Percentiles rank a stretch among this genome's conserved stretches.
Evolutionary conservation across 2,113 vertebrate genomes (phyloP).

Genomic region (Stegastes partitus): DNA sequence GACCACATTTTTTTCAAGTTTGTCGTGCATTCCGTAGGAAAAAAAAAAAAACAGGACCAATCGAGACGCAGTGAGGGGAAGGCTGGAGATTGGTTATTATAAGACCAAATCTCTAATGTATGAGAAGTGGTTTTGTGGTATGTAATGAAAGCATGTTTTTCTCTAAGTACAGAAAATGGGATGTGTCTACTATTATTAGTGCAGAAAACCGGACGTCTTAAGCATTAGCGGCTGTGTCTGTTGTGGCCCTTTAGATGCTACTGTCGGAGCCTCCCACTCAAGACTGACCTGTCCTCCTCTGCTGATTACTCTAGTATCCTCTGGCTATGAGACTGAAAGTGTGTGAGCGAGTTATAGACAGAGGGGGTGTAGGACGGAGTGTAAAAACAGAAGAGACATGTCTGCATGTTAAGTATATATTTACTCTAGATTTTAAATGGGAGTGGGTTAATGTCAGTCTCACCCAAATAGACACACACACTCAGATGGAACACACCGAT

Average conservation of each 20-base stretch:
- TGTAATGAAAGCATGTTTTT: slow-evolving; percentile 34
- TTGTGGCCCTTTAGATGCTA: slow-evolving; percentile 18
- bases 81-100: slow-evolving; percentile 36
- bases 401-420: slow-evolving; percentile 36
- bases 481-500: slow-evolving; percentile 35
- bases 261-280: slow-evolving; percentile 25
- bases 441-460: neutral
- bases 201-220: neutral
- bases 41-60: neutral
- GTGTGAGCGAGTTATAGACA: neutral
- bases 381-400: slow-evolving; percentile 31
- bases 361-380: neutral
- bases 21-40: slow-evolving; percentile 20
- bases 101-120: slow-evolving; percentile 20
- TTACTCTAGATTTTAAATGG: neutral
- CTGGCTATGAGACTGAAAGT: slow-evolving; percentile 22
- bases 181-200: slow-evolving; percentile 1
- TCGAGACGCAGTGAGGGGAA: neutral
- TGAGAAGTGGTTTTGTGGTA: slow-evolving; percentile 12
- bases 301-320: slow-evolving; percentile 63
- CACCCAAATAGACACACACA: slow-evolving; percentile 13
- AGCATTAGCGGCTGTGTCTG: slow-evolving; percentile 10
- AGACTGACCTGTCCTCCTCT: slow-evolving; percentile 49
- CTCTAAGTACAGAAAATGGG: slow-evolving; percentile 25
- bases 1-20: slow-evolving; percentile 12